Percentiles rank a stretch among this genome's conserved stretches.
These are phyloP conservation scores for Smittia sp. DNA, from an alignment of 2,888 invertebrate genomes.

Conservation along the genomic window DNA sequence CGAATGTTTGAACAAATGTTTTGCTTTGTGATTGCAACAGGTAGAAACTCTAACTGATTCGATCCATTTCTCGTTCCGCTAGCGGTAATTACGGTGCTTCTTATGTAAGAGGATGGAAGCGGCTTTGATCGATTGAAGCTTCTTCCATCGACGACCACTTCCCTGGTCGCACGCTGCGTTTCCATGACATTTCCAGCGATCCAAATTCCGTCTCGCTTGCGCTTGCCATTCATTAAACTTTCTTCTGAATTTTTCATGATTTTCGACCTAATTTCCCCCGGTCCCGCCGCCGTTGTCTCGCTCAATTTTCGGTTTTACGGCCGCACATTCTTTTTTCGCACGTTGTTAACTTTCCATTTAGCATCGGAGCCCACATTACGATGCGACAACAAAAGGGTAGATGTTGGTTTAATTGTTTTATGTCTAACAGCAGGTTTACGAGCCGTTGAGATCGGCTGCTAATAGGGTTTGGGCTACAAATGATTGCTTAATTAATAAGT, in stretches of 20 bases:
- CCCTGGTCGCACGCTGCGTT: neutral
- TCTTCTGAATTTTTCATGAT: slow-evolving; percentile 17
- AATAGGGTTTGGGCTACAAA: neutral
- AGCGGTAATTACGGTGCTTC: slow-evolving; percentile 20
- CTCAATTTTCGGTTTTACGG: neutral
- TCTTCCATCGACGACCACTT: neutral
- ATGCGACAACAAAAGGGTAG: slow-evolving; percentile 21
- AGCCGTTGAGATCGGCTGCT: neutral
- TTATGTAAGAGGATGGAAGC: slow-evolving; percentile 21
- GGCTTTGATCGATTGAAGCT: neutral
- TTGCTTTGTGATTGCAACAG: slow-evolving; percentile 34
- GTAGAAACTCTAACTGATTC: slow-evolving; percentile 15
- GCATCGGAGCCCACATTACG: slow-evolving; percentile 16
- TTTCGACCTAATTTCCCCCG: slow-evolving; percentile 19
- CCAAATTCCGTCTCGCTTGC: neutral
- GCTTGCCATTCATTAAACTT: neutral
- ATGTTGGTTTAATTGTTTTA: slow-evolving; percentile 23
- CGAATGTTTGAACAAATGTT: slow-evolving; percentile 30
- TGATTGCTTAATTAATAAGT: neutral
- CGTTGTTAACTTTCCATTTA: slow-evolving; percentile 28
- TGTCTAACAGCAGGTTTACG: slow-evolving; percentile 2
- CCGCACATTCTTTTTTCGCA: slow-evolving; percentile 19
- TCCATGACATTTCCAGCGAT: neutral
- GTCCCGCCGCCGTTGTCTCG: slow-evolving; percentile 27
- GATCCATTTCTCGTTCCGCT: slow-evolving; percentile 8